A percentile compares a stretch with the other conserved stretches of the same genome.
These are phyloP conservation scores for Caenorhabditis japonica DNA, from an alignment of 2,888 invertebrate genomes.

Conservation along the genomic window DNA sequence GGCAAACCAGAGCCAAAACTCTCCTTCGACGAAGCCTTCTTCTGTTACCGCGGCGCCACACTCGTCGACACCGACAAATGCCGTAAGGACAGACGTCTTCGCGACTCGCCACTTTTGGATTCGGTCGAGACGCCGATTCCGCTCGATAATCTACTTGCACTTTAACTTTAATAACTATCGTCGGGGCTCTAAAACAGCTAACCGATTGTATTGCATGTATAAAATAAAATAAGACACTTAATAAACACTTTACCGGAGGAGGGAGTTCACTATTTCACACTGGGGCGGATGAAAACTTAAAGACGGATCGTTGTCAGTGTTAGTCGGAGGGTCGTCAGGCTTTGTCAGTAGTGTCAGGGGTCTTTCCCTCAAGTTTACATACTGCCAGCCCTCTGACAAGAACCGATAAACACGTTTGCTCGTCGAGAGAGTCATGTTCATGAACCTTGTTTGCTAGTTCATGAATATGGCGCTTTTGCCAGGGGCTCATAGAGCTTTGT, in stretches of 20 bases:
- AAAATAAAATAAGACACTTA: slow-evolving; percentile 10
- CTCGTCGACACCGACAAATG: slow-evolving; percentile 64
- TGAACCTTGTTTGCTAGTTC: too few relatives aligned
- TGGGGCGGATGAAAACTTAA: background rate
- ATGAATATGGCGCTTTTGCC: too few relatives aligned
- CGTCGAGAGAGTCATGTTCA: too few relatives aligned
- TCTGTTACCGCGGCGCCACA: slow-evolving; percentile 73
- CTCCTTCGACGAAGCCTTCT: slow-evolving; percentile 74
- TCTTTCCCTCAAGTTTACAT: too few relatives aligned
- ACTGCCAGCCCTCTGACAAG: too few relatives aligned
- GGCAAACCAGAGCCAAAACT: slow-evolving; percentile 72
- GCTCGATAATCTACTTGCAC: slow-evolving; percentile 53
- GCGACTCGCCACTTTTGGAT: slow-evolving; percentile 58
- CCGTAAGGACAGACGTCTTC: slow-evolving; percentile 61
- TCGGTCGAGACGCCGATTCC: slow-evolving; percentile 48
- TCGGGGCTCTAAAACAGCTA: slow-evolving; percentile 13
- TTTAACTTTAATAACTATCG: slow-evolving; percentile 36
- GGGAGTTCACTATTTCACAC: too few relatives aligned
- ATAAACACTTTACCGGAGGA: slow-evolving; percentile 6
- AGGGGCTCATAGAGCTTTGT: too few relatives aligned
- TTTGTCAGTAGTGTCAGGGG: too few relatives aligned
- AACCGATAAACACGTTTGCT: too few relatives aligned
- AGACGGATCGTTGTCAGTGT: too few relatives aligned
- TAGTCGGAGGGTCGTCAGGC: too few relatives aligned
- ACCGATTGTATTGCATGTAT: slow-evolving; percentile 23